phyloP scores from a whole-genome alignment of 2,113 vertebrate genomes.

The Engystomops pustulosus region DNA sequence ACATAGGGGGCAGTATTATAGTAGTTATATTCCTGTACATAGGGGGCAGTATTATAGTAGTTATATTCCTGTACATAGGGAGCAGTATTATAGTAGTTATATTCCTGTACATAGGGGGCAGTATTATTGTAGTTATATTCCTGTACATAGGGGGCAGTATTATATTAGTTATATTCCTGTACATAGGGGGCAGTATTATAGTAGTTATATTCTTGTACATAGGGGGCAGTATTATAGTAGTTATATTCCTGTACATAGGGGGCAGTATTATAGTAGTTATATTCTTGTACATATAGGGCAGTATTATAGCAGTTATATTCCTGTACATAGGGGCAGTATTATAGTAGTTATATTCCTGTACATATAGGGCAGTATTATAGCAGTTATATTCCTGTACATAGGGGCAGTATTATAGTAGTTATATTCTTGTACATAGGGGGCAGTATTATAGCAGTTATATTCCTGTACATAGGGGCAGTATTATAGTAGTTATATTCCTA shows the following conservation, averaged over 20 bases:
- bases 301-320: background rate
- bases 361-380: background rate
- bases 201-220: slow-evolving; percentile 11
- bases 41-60: slow-evolving; percentile 16
- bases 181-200: background rate
- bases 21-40: slow-evolving; percentile 7
- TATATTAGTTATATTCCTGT: slow-evolving; percentile 14
- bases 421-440: slow-evolving; percentile 4
- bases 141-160: background rate
- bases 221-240: slow-evolving; percentile 1
- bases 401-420: slow-evolving; percentile 13
- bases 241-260: slow-evolving; percentile 19
- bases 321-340: background rate
- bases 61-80: slow-evolving; percentile 4
- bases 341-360: background rate
- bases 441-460: slow-evolving; percentile 8
- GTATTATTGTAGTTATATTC: slow-evolving; percentile 14
- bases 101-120: background rate
- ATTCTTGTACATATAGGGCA: background rate
- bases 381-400: slow-evolving; percentile 4
- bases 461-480: background rate
- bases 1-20: background rate
- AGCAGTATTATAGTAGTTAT: slow-evolving; percentile 6
- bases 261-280: background rate
- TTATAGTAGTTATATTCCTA: slow-evolving; percentile 8